A percentile compares a stretch with the other conserved stretches of the same genome.
phyloP scores from a whole-genome alignment of 2,113 vertebrate species.

The Gadus chalcogrammus region DNA sequence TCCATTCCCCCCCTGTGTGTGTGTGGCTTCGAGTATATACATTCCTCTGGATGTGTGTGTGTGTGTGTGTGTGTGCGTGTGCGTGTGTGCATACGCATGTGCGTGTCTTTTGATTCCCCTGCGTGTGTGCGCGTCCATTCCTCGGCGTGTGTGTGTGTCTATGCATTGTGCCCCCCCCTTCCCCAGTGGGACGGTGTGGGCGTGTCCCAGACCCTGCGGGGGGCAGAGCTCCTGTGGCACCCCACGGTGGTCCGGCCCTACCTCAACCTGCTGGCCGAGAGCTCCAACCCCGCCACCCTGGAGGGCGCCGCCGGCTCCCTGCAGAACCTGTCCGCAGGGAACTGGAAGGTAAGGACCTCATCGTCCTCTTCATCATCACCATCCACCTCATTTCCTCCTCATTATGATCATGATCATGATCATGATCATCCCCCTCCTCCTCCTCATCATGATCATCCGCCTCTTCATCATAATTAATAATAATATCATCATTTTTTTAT shows the following conservation, averaged over 20 bases:
- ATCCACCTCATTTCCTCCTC: too few species aligned
- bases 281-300: conserved; percentile 95
- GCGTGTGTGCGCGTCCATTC: background rate
- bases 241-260: conserved; percentile 94
- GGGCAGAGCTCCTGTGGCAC: conserved; percentile 97
- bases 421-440: too few species aligned
- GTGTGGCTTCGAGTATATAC: background rate
- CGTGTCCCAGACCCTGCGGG: conserved; percentile 87
- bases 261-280: conserved; percentile 94
- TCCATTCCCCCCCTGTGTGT: background rate
- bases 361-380: background rate
- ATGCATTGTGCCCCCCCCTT: conserved; percentile 1
- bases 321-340: conserved; percentile 96
- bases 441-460: too few species aligned
- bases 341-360: conserved; percentile 87
- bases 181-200: conserved; percentile 92
- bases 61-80: background rate
- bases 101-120: background rate
- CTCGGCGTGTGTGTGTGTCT: background rate
- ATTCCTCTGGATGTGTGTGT: background rate
- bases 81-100: background rate
- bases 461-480: too few species aligned
- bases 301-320: conserved; percentile 95
- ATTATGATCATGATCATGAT: too few species aligned
- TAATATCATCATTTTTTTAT: too few species aligned